phyloP scores from a whole-genome alignment of 2,113 vertebrate species.

The Pampusana beccarii region DNA sequence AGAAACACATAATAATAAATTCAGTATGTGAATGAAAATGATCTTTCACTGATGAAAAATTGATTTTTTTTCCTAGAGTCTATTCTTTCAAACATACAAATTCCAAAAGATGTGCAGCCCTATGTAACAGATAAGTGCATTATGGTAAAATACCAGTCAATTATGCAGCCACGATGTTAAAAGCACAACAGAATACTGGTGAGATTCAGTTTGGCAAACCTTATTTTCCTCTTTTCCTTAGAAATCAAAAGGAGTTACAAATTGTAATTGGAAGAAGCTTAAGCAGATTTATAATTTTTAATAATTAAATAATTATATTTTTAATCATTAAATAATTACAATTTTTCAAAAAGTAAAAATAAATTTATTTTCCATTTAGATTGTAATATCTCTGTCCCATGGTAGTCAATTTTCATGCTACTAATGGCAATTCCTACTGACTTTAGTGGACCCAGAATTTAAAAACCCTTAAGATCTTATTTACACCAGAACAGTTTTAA shows the following conservation, averaged over 20 bases:
- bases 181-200: neutral
- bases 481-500: neutral
- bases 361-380: neutral
- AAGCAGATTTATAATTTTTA: neutral
- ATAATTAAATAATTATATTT: too few species aligned
- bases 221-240: neutral
- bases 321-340: too few species aligned
- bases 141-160: neutral
- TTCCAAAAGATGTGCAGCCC: neutral
- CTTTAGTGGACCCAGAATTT: neutral
- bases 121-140: neutral
- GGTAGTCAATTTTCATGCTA: neutral
- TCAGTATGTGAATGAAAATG: neutral
- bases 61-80: neutral
- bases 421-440: neutral
- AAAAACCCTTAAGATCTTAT: neutral
- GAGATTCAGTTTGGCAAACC: neutral
- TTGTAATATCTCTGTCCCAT: neutral
- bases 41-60: neutral
- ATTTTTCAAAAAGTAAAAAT: neutral
- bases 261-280: neutral
- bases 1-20: neutral
- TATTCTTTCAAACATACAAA: neutral
- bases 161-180: neutral
- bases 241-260: neutral